Base-by-base conservation (phyloP, 2,113 vertebrate genomes). In the Zosterops borbonicus region DNA sequence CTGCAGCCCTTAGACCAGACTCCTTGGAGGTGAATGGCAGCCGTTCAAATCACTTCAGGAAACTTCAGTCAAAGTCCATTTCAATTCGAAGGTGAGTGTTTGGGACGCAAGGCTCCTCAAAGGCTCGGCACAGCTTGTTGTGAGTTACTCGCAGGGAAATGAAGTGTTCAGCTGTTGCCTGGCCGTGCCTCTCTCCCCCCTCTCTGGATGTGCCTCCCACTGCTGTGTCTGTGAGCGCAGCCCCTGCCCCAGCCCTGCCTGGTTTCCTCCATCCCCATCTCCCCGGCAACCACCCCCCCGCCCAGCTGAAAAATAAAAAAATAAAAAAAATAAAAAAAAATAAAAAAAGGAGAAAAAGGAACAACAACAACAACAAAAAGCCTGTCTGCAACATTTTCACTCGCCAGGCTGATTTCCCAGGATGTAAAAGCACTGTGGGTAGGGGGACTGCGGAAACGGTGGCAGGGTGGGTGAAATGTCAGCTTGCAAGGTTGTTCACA, bases 231-330 rank as follows among this genome's bases (percentile, higher is more conserved):
- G 71, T 78, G 49, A n/a, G 55, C 1, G 3, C 59, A 92, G 83
- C 71, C 78, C 73, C 81, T 89, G 82, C 89, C 89, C 67, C 95
- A 78, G 74, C 63, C 73, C 81, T 94, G 93, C 70, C 91, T 83
- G 80, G 49, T 93, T 94, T 91, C 91, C 93, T 95, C 87, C 95
- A 83, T 78, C 96, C 79, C 58, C 90, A 27, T 98, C 97, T 83
- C 98, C 98, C 94, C 78, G 97, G 97, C 87, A 98, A 98, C 98
- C 90, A 28, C 68, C 79, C 90, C 82, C 68, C 21, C 60, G 62
- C 78, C 21, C 73, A 91, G 80, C 96, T 89, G 94, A 39, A 24
- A 28, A 25, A 49, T 76, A 83, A 52, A 33, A 83, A 67, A 53
- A 27, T 17, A 46, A 52, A 78, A 28, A 14, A 86, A 55, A 67